A percentile compares a stretch with the other conserved stretches of the same genome.
Conservation (phyloP, 2,888 invertebrate genomes). For the Torymus aiolomorphi region DNA sequence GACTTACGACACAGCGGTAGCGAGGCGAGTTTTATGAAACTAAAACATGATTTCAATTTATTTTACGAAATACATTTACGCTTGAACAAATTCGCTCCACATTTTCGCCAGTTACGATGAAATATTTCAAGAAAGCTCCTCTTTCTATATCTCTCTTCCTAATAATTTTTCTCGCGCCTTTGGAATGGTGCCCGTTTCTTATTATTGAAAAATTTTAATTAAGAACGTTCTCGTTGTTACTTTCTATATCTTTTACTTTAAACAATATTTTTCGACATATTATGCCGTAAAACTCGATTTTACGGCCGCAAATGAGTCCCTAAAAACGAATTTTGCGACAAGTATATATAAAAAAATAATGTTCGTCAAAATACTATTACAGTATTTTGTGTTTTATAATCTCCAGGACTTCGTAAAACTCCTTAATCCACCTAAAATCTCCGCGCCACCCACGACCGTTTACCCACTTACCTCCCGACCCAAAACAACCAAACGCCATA, state of each 20-base stretch:
- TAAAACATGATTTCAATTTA: conserved; percentile 17
- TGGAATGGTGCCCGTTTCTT: no score
- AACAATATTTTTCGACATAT: no score
- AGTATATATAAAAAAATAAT: no score
- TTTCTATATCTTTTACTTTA: no score
- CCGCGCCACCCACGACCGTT: background rate
- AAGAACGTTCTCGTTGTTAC: no score
- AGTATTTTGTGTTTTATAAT: no score
- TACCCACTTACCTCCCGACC: background rate
- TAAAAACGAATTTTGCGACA: no score
- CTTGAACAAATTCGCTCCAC: conserved; percentile 21
- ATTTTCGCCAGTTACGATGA: background rate
- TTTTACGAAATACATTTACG: conserved; percentile 9
- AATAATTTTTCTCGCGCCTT: no score
- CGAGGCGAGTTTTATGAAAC: conserved; percentile 5
- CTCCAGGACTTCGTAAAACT: background rate
- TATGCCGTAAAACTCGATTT: no score
- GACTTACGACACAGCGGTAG: background rate
- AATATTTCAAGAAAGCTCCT: background rate
- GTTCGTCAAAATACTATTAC: no score
- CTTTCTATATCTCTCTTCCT: background rate
- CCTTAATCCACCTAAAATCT: background rate
- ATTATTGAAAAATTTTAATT: no score
- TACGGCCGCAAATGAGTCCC: no score
- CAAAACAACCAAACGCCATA: background rate